Base-by-base conservation (phyloP, 2,113 vertebrate species). In the Gavialis gangeticus region DNA sequence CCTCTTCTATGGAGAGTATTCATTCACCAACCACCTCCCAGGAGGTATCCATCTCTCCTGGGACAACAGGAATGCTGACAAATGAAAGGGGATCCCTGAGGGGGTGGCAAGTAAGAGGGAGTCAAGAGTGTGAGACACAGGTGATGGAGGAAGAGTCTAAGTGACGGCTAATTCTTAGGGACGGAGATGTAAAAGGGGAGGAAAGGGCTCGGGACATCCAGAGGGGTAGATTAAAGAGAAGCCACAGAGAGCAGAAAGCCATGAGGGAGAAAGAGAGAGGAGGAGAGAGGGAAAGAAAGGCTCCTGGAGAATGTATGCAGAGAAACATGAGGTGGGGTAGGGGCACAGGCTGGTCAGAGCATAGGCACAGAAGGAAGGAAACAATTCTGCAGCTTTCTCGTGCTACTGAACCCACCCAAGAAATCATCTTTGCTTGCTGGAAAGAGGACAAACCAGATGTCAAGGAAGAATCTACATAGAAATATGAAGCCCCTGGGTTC, bases 361-460 rank as follows among this genome's bases (percentile, higher is more conserved):
- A 19, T 13, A 4, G 14, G 34, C 4, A 1, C 62, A 37, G 81
- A 0, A 2, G 6, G 17, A 4, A 8, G 34, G 46, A 37, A 11
- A 46, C 30, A 46, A 13, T 3, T 82, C 27, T 76, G 46, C 75
- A 25, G 75, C 37, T 30, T 22, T 37, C 34, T 22, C 7, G 4
- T 6, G 69, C 21, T 24, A 22, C 30, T 73, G 69, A 71, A 34
- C 17, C 37, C 67, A 37, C 10, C 67, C 18, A 2, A 71, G 30
- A 24, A 13, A 12, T 4, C 34, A 22, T 71, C 67, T 22, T 34
- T 22, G 67, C 30, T 37, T 18, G 21, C 19, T 34, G 2, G 19
- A n/a, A 12, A 12, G 67, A 12, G 30, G 4, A 21, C 30, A 5
- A 5, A 69, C 15, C 10, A 5, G n/a, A 69, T 4, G n/a, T 30